A percentile compares a stretch with the other conserved stretches of the same genome.
phyloP scores from a whole-genome alignment of 2,113 vertebrate genomes.

The Hippotragus niger region DNA sequence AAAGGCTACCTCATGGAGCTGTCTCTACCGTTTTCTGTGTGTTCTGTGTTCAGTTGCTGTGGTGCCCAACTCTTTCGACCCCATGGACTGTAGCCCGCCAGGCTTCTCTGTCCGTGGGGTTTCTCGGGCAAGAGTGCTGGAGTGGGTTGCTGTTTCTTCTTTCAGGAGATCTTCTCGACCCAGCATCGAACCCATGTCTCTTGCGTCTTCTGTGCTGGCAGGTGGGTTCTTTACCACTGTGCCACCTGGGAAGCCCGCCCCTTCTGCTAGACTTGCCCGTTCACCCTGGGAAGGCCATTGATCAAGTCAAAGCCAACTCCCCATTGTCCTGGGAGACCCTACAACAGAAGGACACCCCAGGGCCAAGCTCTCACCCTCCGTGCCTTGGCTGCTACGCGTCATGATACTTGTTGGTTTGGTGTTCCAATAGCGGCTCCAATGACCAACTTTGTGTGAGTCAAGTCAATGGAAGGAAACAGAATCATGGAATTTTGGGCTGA shows the following conservation, averaged over 20 bases:
- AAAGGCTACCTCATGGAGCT: neutral
- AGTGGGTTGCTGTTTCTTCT: neutral
- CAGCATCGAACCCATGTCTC: neutral
- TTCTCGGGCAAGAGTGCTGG: neutral
- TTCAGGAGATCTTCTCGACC: neutral
- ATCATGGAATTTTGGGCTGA: neutral
- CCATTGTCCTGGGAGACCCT: neutral
- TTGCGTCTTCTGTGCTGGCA: neutral
- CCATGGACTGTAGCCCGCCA: neutral
- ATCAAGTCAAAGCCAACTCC: neutral
- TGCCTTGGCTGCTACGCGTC: neutral
- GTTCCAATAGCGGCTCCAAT: accelerated
- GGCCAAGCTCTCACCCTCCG: neutral
- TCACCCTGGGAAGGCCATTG: neutral
- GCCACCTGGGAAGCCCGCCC: neutral
- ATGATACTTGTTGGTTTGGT: neutral
- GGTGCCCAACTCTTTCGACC: neutral
- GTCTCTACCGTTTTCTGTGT: neutral
- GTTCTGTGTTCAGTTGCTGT: neutral
- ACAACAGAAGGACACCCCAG: neutral
- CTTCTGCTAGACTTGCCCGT: neutral
- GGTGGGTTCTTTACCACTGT: neutral
- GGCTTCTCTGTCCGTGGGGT: neutral
- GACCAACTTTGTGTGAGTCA: too few species aligned
- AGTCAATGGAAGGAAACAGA: neutral